phyloP scores from a whole-genome alignment of 2,888 invertebrate genomes.

The Dynastes tityus region DNA sequence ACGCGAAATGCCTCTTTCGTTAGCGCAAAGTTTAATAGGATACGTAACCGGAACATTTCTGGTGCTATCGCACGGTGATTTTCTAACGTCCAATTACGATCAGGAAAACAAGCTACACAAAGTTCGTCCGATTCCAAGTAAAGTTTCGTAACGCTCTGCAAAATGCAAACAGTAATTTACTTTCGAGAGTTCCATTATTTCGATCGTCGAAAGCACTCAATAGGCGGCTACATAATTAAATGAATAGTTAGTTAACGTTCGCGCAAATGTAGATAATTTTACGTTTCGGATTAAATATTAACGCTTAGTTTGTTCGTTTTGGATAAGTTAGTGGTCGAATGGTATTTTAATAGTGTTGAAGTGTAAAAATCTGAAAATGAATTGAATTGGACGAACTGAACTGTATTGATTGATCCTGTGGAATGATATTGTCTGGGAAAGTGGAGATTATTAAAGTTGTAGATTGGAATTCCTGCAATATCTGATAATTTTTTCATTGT shows the following conservation, averaged over 20 bases:
- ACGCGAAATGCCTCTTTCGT: no score
- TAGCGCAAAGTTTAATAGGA: no score
- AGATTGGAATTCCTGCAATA: no score
- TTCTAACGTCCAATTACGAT: no score
- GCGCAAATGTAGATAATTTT: constrained; percentile 10
- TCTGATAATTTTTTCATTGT: no score
- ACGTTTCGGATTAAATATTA: constrained; percentile 8
- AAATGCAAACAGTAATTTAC: constrained; percentile 15
- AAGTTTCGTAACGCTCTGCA: background rate
- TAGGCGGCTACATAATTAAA: background rate
- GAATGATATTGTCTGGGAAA: no score
- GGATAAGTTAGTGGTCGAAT: background rate
- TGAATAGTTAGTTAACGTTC: constrained; percentile 12
- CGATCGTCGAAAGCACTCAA: constrained; percentile 9
- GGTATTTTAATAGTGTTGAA: background rate
- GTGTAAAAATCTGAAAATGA: background rate
- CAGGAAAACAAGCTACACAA: no score
- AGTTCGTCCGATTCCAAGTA: no score
- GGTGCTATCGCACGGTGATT: no score
- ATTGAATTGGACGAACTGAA: background rate
- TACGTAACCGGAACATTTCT: no score
- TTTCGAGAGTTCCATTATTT: constrained; percentile 18
- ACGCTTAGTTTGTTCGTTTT: background rate
- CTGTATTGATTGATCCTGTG: background rate
- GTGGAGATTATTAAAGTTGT: no score